A percentile compares a stretch with the other conserved stretches of the same genome.
These are phyloP conservation scores for Erythrocercus mccallii DNA, from an alignment of 2,113 vertebrate species.

Conservation along the genomic window DNA sequence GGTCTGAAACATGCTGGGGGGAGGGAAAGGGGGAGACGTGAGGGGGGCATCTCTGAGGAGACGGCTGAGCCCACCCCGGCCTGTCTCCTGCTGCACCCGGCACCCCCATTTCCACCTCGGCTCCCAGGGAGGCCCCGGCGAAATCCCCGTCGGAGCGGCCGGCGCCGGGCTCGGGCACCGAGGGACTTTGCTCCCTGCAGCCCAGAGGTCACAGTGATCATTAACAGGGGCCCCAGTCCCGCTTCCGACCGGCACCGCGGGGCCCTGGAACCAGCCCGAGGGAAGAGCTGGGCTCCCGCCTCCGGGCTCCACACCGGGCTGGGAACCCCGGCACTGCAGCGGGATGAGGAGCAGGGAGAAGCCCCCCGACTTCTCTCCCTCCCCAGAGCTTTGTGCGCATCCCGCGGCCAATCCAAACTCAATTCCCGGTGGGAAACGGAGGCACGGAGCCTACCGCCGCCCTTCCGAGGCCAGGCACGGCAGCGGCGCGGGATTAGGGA, in stretches of 20 bases:
- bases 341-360: neutral
- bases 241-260: neutral
- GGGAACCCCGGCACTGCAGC: rapidly evolving
- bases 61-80: neutral
- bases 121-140: neutral
- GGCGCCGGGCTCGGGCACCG: neutral
- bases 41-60: neutral
- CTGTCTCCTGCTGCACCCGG: rapidly evolving
- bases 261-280: neutral
- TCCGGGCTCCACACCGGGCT: rapidly evolving
- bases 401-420: neutral
- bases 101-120: neutral
- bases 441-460: neutral
- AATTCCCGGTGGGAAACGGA: neutral
- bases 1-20: conserved; percentile 83
- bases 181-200: conserved; percentile 5
- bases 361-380: rapidly evolving
- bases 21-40: neutral
- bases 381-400: rapidly evolving
- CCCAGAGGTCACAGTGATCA: neutral
- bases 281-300: rapidly evolving
- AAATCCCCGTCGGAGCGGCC: neutral
- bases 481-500: neutral
- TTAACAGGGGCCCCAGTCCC: neutral
- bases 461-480: neutral